These are phyloP conservation scores for Anagyrus pseudococci DNA, from an alignment of 2,888 invertebrate genomes.

Conservation along the genomic window DNA sequence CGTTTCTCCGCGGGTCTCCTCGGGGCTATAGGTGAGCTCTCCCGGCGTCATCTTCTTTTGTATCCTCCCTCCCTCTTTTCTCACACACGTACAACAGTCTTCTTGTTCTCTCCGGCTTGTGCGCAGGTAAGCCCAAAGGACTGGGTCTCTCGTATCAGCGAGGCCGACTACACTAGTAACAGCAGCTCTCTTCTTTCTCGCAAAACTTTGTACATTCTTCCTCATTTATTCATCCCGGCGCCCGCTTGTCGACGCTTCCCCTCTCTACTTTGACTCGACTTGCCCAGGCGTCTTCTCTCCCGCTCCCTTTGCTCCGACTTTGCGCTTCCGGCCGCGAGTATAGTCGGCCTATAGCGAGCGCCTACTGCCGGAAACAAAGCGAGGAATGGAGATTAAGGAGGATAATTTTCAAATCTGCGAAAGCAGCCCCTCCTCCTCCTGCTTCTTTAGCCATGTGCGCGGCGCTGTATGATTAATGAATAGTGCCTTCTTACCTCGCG, in stretches of 20 bases:
- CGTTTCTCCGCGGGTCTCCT: background rate
- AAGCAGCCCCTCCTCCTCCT: no score
- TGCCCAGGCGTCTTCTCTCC: background rate
- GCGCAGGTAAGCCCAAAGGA: constrained; percentile 10
- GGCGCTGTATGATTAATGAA: constrained; percentile 25
- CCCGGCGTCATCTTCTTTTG: background rate
- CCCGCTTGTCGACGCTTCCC: background rate
- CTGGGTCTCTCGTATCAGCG: background rate
- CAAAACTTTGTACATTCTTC: constrained; percentile 34
- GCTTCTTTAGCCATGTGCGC: no score
- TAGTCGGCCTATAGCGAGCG: background rate
- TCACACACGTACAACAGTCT: background rate
- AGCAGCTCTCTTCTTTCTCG: constrained; percentile 21
- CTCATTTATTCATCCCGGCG: constrained; percentile 28
- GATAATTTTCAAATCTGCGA: constrained; percentile 20
- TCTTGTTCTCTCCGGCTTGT: background rate
- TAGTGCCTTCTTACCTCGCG: no score
- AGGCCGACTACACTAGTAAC: constrained; percentile 5
- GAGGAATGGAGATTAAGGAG: constrained; percentile 25
- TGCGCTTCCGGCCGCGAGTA: background rate
- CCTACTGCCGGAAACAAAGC: constrained; percentile 17
- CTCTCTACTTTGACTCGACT: background rate
- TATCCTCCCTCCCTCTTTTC: constrained; percentile 4
- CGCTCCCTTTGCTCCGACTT: background rate
- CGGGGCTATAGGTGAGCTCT: constrained; percentile 21